phyloP scores from a whole-genome alignment of 2,113 vertebrate genomes.

The Thinocorus orbignyianus region DNA sequence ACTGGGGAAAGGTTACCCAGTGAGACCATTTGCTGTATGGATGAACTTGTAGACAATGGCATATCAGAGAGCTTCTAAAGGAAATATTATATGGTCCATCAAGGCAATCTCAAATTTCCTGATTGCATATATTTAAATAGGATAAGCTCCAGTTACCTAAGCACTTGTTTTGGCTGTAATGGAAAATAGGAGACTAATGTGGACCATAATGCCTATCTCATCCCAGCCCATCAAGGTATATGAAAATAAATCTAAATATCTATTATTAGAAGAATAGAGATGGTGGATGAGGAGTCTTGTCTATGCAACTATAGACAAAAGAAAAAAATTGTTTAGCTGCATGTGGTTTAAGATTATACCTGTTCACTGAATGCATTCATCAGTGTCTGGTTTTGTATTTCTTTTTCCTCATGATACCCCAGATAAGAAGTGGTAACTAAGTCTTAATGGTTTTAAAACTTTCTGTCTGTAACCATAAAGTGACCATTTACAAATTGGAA shows the following conservation, averaged over 20 bases:
- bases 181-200: conserved; percentile 67
- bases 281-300: neutral
- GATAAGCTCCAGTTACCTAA: conserved; percentile 75
- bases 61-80: conserved; percentile 75
- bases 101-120: conserved; percentile 78
- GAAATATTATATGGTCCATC: conserved; percentile 83
- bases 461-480: conserved; percentile 73
- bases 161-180: conserved; percentile 68
- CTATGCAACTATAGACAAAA: neutral
- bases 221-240: conserved; percentile 40
- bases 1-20: conserved; percentile 66
- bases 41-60: conserved; percentile 71
- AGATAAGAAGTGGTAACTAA: conserved; percentile 77
- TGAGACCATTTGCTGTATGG: conserved; percentile 71
- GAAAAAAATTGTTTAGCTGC: neutral
- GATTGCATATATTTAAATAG: conserved; percentile 79
- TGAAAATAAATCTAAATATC: conserved; percentile 69
- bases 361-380: conserved; percentile 60
- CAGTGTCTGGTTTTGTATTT: conserved; percentile 73
- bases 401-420: conserved; percentile 67
- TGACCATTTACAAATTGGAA: conserved; percentile 76
- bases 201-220: conserved; percentile 61
- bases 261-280: conserved; percentile 20
- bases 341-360: conserved; percentile 48
- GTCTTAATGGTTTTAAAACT: conserved; percentile 74